Evolutionary conservation across 2,113 vertebrate species (phyloP).

Genomic region (Camelus bactrianus): DNA sequence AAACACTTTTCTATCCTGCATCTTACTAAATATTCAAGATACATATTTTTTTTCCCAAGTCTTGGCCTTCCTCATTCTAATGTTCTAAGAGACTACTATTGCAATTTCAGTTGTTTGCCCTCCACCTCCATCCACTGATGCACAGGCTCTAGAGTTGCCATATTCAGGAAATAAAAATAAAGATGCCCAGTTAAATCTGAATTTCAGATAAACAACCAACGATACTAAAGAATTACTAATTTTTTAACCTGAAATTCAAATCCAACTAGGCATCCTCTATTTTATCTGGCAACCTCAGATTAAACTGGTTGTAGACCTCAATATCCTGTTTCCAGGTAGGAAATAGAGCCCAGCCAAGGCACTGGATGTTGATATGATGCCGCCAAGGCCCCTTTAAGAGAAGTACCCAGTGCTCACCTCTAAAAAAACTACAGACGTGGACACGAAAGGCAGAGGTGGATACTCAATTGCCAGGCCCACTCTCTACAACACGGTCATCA

Average conservation of each 20-base stretch:
- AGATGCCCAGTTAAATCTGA: not conserved
- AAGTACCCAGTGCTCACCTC: not conserved
- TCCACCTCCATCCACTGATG: not conserved
- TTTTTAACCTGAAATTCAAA: slow-evolving; percentile 2
- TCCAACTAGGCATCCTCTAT: not conserved
- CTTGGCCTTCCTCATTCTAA: slow-evolving; percentile 9
- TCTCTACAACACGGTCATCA: not conserved
- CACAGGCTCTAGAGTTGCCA: not conserved
- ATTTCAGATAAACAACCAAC: not conserved
- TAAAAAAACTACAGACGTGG: not conserved
- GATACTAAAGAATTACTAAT: not conserved
- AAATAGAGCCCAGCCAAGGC: not conserved
- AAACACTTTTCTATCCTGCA: not conserved
- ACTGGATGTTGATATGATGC: not conserved
- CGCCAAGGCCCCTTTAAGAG: not conserved
- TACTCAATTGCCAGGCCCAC: not conserved
- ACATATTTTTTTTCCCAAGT: not conserved
- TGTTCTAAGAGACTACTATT: not conserved
- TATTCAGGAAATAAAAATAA: not conserved
- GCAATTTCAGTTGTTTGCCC: not conserved
- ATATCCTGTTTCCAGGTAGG: not conserved
- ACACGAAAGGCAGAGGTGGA: not conserved
- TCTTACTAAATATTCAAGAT: slow-evolving; percentile 17
- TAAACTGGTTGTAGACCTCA: not conserved
- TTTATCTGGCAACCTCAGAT: not conserved